Evolutionary conservation across 2,797 vertebrate species (phyloP).

Genomic region (Clamator glandarius): DNA sequence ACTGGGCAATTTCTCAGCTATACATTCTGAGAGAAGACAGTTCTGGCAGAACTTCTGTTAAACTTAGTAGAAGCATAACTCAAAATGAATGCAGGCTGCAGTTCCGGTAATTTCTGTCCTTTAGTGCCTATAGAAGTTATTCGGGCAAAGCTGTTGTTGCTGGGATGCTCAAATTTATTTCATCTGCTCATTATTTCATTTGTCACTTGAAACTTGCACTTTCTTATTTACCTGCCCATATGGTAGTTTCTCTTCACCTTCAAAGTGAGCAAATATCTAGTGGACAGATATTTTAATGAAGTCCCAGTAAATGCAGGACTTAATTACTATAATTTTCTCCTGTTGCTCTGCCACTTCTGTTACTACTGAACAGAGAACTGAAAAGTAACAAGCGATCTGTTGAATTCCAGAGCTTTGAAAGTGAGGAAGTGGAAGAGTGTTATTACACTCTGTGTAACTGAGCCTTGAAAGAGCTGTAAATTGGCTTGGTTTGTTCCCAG

Average conservation of each 20-base stretch:
- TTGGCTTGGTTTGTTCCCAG: conserved; percentile 11
- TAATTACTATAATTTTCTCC: neutral
- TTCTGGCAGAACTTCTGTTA: conserved; percentile 31
- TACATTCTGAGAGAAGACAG: neutral
- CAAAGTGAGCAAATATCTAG: conserved; percentile 5
- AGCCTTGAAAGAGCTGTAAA: conserved; percentile 7
- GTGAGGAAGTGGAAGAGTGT: conserved; percentile 13
- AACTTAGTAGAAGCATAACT: conserved; percentile 29
- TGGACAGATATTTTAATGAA: neutral
- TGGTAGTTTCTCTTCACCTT: conserved; percentile 15
- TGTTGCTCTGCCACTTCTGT: conserved; percentile 7
- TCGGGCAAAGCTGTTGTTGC: neutral
- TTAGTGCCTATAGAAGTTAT: conserved; percentile 45
- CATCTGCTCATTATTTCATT: neutral
- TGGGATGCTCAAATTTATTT: conserved; percentile 6
- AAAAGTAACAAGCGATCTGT: neutral
- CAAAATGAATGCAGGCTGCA: neutral
- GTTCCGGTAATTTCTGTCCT: conserved; percentile 45
- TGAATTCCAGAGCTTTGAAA: conserved; percentile 36
- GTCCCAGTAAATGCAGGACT: conserved; percentile 6
- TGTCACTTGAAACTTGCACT: conserved; percentile 41
- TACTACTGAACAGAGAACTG: conserved; percentile 2
- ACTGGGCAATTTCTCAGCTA: neutral
- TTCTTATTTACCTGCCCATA: conserved; percentile 18
- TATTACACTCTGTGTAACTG: conserved; percentile 20